Conservation (phyloP, 2,797 vertebrate species). For the Rhinophrynus dorsalis region DNA sequence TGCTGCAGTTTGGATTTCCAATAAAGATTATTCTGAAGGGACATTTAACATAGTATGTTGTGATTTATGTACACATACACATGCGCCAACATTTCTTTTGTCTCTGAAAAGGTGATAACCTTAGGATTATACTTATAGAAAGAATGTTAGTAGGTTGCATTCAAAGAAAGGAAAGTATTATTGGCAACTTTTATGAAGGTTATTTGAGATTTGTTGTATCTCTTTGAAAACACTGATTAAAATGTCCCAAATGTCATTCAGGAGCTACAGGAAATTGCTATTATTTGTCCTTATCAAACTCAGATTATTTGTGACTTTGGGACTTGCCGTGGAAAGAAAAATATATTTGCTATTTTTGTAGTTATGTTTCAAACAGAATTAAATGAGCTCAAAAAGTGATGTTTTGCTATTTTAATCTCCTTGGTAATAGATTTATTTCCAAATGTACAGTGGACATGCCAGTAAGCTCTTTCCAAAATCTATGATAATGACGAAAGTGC, state of each 20-base stretch:
- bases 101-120: conserved; percentile 35
- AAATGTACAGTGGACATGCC: no score
- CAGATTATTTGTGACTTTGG: conserved; percentile 21
- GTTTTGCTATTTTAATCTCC: no score
- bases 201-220: conserved; percentile 35
- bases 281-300: conserved; percentile 41
- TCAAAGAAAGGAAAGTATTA: conserved; percentile 3
- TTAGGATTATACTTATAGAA: conserved; percentile 37
- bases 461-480: no score
- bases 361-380: conserved; percentile 6
- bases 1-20: no score
- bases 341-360: conserved; percentile 10
- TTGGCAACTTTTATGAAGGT: conserved; percentile 27
- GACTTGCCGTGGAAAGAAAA: conserved; percentile 18
- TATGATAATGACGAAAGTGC: no score
- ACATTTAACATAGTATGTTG: no score
- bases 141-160: conserved; percentile 13
- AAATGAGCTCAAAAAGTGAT: not conserved
- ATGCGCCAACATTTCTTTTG: no score
- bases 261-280: conserved; percentile 35
- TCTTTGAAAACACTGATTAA: conserved; percentile 36
- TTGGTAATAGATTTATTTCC: no score
- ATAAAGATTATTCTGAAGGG: no score
- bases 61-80: no score
- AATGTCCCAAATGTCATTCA: conserved; percentile 45